These are phyloP conservation scores for Platerodrilus igneus DNA, from an alignment of 2,888 invertebrate species.

Conservation along the genomic window DNA sequence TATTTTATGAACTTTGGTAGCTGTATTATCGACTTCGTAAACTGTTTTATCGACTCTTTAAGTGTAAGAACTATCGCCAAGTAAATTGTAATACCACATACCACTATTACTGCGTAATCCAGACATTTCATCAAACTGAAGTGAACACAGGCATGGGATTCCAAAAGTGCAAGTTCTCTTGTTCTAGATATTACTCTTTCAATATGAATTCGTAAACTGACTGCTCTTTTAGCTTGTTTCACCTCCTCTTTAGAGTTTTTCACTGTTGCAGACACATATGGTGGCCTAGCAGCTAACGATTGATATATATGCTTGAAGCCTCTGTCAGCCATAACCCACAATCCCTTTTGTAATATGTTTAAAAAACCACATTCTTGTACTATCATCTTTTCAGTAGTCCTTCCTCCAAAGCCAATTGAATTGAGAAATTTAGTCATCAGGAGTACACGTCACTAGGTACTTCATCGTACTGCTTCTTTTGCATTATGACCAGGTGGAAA, in stretches of 20 bases:
- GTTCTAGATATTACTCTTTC: conserved; percentile 17
- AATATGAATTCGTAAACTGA: conserved; percentile 9
- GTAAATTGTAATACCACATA: no score
- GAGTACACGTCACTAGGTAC: conserved; percentile 32
- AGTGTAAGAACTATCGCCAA: no score
- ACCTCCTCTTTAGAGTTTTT: conserved; percentile 14
- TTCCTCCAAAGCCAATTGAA: conserved; percentile 23
- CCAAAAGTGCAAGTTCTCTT: conserved; percentile 17
- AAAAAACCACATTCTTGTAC: conserved; percentile 20
- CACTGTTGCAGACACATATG: conserved; percentile 3
- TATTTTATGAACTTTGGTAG: no score
- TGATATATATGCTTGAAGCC: conserved; percentile 16
- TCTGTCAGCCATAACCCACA: conserved; percentile 14
- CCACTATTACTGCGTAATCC: no score
- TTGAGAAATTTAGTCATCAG: conserved; percentile 25
- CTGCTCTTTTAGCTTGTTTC: conserved; percentile 8
- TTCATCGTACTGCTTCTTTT: conserved; percentile 37
- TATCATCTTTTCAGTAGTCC: conserved; percentile 16
- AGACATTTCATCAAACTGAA: no score
- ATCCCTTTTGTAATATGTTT: conserved; percentile 8
- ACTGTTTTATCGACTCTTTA: no score
- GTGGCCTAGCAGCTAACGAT: conserved; percentile 12
- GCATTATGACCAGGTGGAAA: conserved; percentile 37
- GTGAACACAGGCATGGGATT: conserved; percentile 20
- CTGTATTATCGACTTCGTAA: no score